Evolutionary conservation across 2,113 vertebrate species (phyloP), one percentile per base, ranked within the genome.

Genomic region (Macrotus californicus): DNA sequence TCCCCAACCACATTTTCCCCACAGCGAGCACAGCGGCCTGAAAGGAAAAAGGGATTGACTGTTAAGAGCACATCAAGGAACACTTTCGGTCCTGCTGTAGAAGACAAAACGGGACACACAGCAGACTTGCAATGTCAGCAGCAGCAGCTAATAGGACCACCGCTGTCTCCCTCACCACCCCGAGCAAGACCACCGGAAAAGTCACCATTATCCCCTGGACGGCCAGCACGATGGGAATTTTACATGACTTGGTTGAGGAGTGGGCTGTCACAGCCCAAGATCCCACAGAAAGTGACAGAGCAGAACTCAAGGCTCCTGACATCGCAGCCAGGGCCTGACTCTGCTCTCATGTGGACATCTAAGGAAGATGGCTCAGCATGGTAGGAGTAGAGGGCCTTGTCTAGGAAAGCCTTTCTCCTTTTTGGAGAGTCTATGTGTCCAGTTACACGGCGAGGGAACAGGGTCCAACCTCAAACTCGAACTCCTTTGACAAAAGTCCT

Each of bases 1-100:
- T 99, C 99, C 3, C 99, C 99, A 72, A 99, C 99, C 4, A 99
- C 99, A 2, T 99, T 99, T 96, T 99, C 99, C 4, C 99, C 99
- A 22, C 99, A 99, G 98, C 99, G 99, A 81, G 99, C 98, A 93
- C 99, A 99, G 97, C 99, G 99, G 31, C 99, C 99, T 99, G 98
- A 13, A 96, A 93, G 89, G 87, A 79, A 31, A 48, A 73, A 75
- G 12, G 36, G 29, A 24, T 0, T 13, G 31, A 29, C 7, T 59
- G 22, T 87, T 73, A 43, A 72, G 75, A 61, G 70, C 5, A 87
- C 94, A 39, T 8, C 19, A 9, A 69, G 21, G 10, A 46, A 43
- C 2, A 43, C n/a, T 31, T 31, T 67, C 0, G 15, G 29, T 34
- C 22, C 11, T 84, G 52, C 59, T 22, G 15, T 56, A 26, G 43